phyloP scores from a whole-genome alignment of 2,888 invertebrate species.

The Hirtodrosophila alboralis region DNA sequence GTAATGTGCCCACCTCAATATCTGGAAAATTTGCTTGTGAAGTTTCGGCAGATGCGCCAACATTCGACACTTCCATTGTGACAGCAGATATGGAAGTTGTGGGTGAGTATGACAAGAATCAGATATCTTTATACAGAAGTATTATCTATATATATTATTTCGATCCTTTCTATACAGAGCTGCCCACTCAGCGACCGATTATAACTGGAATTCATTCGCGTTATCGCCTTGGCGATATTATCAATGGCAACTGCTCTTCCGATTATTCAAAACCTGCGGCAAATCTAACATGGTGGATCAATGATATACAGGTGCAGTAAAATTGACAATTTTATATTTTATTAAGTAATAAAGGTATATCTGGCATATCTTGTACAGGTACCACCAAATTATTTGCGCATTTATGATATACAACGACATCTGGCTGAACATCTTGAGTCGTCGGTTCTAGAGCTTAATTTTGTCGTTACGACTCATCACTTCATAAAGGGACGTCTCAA shows the following conservation, averaged over 20 bases:
- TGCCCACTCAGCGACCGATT: conserved; percentile 85
- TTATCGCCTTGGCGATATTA: conserved; percentile 85
- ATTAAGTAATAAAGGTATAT: neutral
- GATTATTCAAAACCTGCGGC: conserved; percentile 86
- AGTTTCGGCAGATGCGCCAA: conserved; percentile 84
- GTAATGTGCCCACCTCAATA: conserved; percentile 81
- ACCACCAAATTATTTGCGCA: conserved; percentile 76
- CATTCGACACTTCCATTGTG: conserved; percentile 83
- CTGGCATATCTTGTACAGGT: conserved; percentile 66
- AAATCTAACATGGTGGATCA: conserved; percentile 86
- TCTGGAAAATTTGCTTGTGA: conserved; percentile 84
- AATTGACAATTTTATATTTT: neutral
- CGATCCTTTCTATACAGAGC: conserved; percentile 71
- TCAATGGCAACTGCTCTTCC: conserved; percentile 86
- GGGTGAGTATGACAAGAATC: conserved; percentile 66
- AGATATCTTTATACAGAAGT: conserved; percentile 19
- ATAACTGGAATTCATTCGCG: conserved; percentile 85
- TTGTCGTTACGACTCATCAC: conserved; percentile 82
- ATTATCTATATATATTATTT: too few relatives aligned
- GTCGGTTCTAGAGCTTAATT: conserved; percentile 82
- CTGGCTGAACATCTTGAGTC: conserved; percentile 81
- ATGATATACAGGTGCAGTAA: conserved; percentile 84
- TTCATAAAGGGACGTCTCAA: conserved; percentile 82
- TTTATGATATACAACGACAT: conserved; percentile 81
- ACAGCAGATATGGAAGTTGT: conserved; percentile 84